Base-by-base conservation (phyloP, 2,113 vertebrate genomes). In the Hemichromis elongatus region DNA sequence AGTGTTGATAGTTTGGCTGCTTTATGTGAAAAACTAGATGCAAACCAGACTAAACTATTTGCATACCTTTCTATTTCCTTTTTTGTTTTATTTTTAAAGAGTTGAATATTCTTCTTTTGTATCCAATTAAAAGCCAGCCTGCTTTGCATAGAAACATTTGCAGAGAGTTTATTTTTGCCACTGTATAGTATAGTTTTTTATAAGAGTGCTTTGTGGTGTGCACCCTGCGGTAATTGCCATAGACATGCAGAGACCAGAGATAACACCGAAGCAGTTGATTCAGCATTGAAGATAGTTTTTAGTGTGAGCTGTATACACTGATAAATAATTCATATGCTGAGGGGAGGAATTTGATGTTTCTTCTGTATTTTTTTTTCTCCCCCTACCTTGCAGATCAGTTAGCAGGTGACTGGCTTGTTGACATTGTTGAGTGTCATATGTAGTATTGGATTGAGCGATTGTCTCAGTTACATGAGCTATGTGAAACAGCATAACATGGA, bases 371-470 rank as follows among this genome's bases (percentile, higher is more conserved):
- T 63, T 35, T 37, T 35, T 52, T 59, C 73, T 26, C 24, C 50
- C 9, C 7, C 8, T 59, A 56, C 59, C 30, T 77, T 80, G 68
- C 40, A 53, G 79, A 81, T 47, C 54, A 55, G 68, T 83, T 80
- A 83, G 55, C 61, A 89, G 86, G 87, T 82, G 59, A 55, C 80
- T 59, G 83, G 77, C 83, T 80, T 85, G 81, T 93, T 88, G 84
- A 88, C 83, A 88, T 92, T 89, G 87, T 88, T 83, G 30, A 75
- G 87, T 88, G 86, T 90, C 73, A 84, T 92, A 84, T 90, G 89
- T 86, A 79, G 68, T 26, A 14, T 78, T 86, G 89, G 88, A 84
- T 86, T 61, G 80, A 81, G 68, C 5, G 28, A 54, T 81, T 83
- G 82, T 90, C 82, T 93, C 85, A 63, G 85, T 94, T 93, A 86